Evolutionary conservation across 1,140 invertebrate species (phyloP).

Genomic region (Phthorimaea operculella): DNA sequence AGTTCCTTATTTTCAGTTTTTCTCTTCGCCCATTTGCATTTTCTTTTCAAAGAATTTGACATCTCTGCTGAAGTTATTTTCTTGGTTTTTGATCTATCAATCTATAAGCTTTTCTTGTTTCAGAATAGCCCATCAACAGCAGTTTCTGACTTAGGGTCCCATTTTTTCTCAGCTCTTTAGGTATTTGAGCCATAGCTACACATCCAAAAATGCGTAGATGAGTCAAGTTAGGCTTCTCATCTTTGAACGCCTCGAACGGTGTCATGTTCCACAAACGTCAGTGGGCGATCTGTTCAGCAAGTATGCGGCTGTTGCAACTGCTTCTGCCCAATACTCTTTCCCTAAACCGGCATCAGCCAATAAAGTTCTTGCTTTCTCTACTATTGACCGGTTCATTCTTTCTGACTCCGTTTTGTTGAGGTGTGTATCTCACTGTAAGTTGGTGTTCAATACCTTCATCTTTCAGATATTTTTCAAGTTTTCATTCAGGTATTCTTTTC

Average conservation of each 20-base stretch:
- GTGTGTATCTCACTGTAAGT: conserved; percentile 28
- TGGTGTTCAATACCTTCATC: conserved; percentile 17
- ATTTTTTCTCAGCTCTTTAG: conserved; percentile 39
- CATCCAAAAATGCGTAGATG: conserved; percentile 44
- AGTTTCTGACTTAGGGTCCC: conserved; percentile 35
- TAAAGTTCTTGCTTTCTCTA: conserved; percentile 24
- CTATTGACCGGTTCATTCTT: conserved; percentile 26
- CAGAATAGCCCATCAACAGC: conserved; percentile 45
- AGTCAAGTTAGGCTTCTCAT: conserved; percentile 34
- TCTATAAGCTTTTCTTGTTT: conserved; percentile 33
- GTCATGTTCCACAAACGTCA: conserved; percentile 18
- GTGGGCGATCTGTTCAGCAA: conserved; percentile 28
- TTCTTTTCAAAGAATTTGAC: conserved; percentile 18
- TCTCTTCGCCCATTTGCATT: background rate
- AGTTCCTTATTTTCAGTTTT: background rate
- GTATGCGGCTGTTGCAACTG: conserved; percentile 20
- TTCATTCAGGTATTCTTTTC: conserved; percentile 24
- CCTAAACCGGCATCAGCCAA: conserved; percentile 5
- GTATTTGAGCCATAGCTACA: conserved; percentile 37
- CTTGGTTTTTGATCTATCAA: conserved; percentile 22
- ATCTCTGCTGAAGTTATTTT: conserved; percentile 17
- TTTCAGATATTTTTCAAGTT: conserved; percentile 15
- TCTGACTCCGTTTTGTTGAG: conserved; percentile 43
- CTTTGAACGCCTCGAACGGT: conserved; percentile 42
- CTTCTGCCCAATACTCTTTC: conserved; percentile 13